Evolutionary conservation across 2,797 vertebrate species (phyloP), one percentile per base, ranked within the genome.

Genomic region (Tauraco hartlaubi): DNA sequence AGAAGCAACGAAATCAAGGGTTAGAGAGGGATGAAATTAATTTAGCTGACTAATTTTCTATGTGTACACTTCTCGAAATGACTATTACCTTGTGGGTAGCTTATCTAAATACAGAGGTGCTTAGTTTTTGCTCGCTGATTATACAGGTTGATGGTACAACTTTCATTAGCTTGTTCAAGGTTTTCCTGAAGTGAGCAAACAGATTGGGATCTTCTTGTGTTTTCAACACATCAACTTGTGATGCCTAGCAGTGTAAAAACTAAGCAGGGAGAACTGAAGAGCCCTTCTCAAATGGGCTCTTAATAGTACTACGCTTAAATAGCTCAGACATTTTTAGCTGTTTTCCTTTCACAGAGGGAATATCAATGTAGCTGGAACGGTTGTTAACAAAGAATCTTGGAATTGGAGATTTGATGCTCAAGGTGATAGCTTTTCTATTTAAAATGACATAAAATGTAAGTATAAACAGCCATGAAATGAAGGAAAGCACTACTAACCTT

Each of bases 51-150:
- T 76, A 93, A 52, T 26, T 90, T 95, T 56, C 46, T 67, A 26
- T 77, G 12, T 35, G 4, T 83, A 26, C 20, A 12, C 26, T 87
- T 73, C n/a, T 59, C 61, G 68, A 56, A 86, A 73, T 92, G 4
- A 62, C 58, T 80, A n/a, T 16, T 63, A 31, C 31, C 48, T 80
- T 43, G n/a, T 4, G 9, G 46, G 35, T 87, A 77, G 77, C n/a
- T 74, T 48, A 85, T 54, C 54, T 80, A 84, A 95, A 85, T 85
- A 48, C 43, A 52, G 81, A 74, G 43, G 16, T 85, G 37, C 48
- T 94, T 85, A 67, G 76, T 62, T 78, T 81, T 92, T 93, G 61
- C 31, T 94, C 52, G 26, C 71, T 88, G 83, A 62, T 95, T 83
- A 26, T 6, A 52, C 11, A 54, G 41, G 55, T 78, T 41, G 39